A percentile compares a stretch with the other conserved stretches of the same genome.
Evolutionary conservation across 2,797 vertebrate species (phyloP).

Genomic region (Pipistrellus nathusii): DNA sequence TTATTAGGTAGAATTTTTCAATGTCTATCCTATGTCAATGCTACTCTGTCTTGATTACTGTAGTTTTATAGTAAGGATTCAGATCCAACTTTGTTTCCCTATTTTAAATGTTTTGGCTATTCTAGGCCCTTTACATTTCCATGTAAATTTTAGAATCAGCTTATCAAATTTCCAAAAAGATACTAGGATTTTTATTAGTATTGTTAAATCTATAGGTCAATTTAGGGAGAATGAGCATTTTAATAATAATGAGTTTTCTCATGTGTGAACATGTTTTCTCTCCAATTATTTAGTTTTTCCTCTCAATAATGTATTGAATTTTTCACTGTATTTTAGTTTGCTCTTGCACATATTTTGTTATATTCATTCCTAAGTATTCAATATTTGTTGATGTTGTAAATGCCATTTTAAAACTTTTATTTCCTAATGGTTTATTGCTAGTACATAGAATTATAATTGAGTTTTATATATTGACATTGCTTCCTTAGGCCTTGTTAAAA

Average conservation of each 20-base stretch:
- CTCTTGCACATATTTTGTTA: conserved; percentile 29
- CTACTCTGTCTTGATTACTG: not conserved
- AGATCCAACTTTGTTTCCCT: not conserved
- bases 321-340: not conserved
- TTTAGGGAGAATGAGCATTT: not conserved
- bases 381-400: conserved; percentile 11
- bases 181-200: not conserved
- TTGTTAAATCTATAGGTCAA: not conserved
- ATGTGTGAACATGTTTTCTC: not conserved
- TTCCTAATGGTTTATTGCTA: conserved; percentile 17
- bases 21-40: not conserved
- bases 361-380: not conserved
- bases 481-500: conserved; percentile 44
- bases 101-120: conserved; percentile 18
- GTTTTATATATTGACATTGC: conserved; percentile 6
- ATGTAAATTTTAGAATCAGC: not conserved
- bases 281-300: not conserved
- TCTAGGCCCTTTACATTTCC: conserved; percentile 13
- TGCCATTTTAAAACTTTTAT: not conserved
- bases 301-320: conserved; percentile 11
- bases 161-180: conserved; percentile 12
- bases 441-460: conserved; percentile 30
- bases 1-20: not conserved
- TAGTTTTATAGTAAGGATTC: not conserved
- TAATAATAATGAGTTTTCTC: not conserved